Base-by-base conservation (phyloP, 1,140 invertebrate genomes). In the Ridgeia piscesae region DNA sequence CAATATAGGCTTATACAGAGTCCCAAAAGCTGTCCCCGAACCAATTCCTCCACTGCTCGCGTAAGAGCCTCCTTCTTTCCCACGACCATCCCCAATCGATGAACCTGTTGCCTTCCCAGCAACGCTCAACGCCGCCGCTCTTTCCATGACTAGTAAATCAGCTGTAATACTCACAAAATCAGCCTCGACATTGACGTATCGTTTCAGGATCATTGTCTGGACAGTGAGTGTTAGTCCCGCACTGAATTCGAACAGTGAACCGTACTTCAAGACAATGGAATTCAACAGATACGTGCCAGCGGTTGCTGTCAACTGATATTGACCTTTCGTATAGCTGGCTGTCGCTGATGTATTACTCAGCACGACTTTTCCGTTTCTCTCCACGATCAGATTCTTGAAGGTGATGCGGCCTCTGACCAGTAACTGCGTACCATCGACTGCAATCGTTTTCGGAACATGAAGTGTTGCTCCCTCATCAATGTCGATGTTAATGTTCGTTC, bases 41-140 rank as follows among this genome's bases (percentile, higher is more conserved):
- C 93, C 93, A 11, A 95, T 93, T 17, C 94, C 94, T 17, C 94
- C 94, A 89, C 93, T 92, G 89, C 94, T 94, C 31, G 94, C 94
- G 92, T 94, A 94, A 9, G 94, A 93, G 31, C 94, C 94, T 35
- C 94, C 94, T 91, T 93, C 93, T 35, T 35, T 93, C 31, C 48
- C 50, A 0, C 33, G 91, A 27, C 93, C 94, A 34, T n/a, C 34
- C 8, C 33, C 89, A 6, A 91, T 89, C 92, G 93, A 92, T 42
- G 89, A 42, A 42, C 14, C 11, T 91, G 91, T 33, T 58, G 92
- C 89, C 34, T 91, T 92, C 17, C 94, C 94, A 89, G 91, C 92
- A 4, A 94, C 94, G 91, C 93, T 94, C 34, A 95, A 92, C 91
- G 93, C 89, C 33, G 94, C 94, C 92, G 91, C 93, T n/a, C 94